Base-by-base conservation (phyloP, 2,797 vertebrate genomes). In the Triplophysa yarkandensis region DNA sequence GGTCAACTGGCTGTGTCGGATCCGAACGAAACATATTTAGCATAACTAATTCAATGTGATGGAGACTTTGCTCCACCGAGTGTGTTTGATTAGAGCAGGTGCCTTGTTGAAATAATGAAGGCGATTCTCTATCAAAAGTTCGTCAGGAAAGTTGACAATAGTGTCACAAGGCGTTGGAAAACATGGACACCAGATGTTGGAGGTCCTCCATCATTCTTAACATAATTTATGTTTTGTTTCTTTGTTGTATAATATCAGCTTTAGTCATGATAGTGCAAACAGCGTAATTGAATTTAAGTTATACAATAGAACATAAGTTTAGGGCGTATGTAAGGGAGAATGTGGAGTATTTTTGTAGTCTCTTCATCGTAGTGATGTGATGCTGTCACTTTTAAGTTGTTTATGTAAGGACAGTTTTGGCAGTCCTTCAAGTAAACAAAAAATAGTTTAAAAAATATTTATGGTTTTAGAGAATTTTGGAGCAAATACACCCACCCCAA, bases 21-120 rank as follows among this genome's bases (percentile, higher is more conserved):
- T 27, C 36, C 44, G 28, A 32, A 36, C 67, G 68, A 77, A 75
- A 67, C 32, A 11, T 21, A 57, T 74, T 78, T 41, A 64, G 58
- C 65, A 64, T 73, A 60, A 60, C 72, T 75, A 75, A 75, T 75
- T 75, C 54, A 68, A 48, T 75, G 58, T 61, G 64, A 75, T 39
- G 63, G 28, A 28, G 30, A 23, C 30, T 74, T 67, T 74, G 52
- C 63, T 46, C 41, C 7, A 14, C 72, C 44, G 39, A 36, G 34
- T 36, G 36, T 43, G 21, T 58, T 74, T 48, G 60, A 67, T 66
- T 46, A 50, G 52, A 50, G 64, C 72, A 75, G 72, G 72, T 75
- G 71, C 39, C 62, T 19, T 28, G 43, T 11, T 43, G 28, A 67
- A 50, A 58, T 74, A 74, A 68, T 48, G 19, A 48, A 48, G 21